These are phyloP conservation scores for Protomyctophum bolini DNA, from an alignment of 2,113 vertebrate species.

Conservation along the genomic window DNA sequence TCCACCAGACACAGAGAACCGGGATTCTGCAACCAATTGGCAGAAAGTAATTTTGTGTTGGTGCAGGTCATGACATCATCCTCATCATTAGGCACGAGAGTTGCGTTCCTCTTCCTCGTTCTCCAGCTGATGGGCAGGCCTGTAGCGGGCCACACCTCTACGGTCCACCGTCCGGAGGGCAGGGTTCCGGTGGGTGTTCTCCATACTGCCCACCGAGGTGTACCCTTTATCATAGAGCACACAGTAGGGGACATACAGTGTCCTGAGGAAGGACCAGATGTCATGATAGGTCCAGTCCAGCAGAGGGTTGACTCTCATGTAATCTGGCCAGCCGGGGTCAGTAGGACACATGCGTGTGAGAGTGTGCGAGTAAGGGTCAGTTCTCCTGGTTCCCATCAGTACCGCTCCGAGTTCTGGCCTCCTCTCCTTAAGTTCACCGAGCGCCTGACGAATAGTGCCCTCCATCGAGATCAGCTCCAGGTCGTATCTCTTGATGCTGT, in stretches of 20 bases:
- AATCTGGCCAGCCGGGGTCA: conserved; percentile 88
- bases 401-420: conserved; percentile 86
- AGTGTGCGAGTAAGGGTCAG: conserved; percentile 88
- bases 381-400: conserved; percentile 93
- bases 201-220: conserved; percentile 91
- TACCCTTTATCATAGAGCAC: conserved; percentile 98
- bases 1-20: too few species aligned
- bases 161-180: conserved; percentile 79
- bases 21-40: too few species aligned
- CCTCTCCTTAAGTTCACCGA: conserved; percentile 79
- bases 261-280: conserved; percentile 94
- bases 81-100: conserved; percentile 74
- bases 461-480: conserved; percentile 84
- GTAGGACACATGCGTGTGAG: conserved; percentile 85
- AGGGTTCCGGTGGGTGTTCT: conserved; percentile 86
- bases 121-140: conserved; percentile 87
- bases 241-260: conserved; percentile 91
- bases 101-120: conserved; percentile 91
- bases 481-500: conserved; percentile 88
- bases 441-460: conserved; percentile 88
- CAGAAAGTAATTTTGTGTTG: too few species aligned
- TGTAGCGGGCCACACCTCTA: conserved; percentile 80
- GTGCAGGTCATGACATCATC: too few species aligned
- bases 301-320: conserved; percentile 90
- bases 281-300: conserved; percentile 97